phyloP scores from a whole-genome alignment of 2,797 vertebrate species.

The Spinus olivaceus region DNA sequence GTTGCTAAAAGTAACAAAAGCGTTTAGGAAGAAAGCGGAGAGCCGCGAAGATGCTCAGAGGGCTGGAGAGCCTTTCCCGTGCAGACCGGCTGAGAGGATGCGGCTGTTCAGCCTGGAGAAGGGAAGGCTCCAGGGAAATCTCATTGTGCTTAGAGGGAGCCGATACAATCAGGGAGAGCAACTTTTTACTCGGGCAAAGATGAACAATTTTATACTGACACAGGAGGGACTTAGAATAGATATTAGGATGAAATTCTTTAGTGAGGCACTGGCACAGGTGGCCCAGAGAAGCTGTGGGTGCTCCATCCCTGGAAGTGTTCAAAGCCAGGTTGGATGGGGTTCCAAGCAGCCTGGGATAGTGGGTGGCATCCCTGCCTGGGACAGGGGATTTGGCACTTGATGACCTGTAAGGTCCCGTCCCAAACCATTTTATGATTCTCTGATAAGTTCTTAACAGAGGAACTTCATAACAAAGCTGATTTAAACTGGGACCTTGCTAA shows the following conservation, averaged over 20 bases:
- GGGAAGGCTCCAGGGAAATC: not conserved
- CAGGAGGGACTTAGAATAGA: not conserved
- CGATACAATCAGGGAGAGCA: not conserved
- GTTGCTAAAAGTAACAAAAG: not conserved
- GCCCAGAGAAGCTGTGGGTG: not conserved
- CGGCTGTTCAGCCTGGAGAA: not conserved
- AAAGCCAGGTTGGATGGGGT: not conserved
- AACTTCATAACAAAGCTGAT: not conserved
- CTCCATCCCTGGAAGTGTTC: not conserved
- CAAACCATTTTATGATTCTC: not conserved
- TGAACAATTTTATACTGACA: not conserved
- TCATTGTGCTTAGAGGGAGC: not conserved
- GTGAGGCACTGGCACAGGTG: not conserved
- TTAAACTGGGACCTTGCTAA: not conserved
- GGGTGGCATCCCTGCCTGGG: not conserved
- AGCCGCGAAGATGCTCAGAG: not conserved
- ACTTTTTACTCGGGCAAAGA: not conserved
- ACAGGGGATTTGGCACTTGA: not conserved
- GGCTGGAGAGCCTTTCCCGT: not conserved
- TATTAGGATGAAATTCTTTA: not conserved
- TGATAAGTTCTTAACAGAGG: not conserved
- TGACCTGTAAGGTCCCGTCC: not conserved
- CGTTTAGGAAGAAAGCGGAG: not conserved
- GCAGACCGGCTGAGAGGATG: not conserved
- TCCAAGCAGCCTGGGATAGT: not conserved